phyloP scores from a whole-genome alignment of 2,888 invertebrate genomes.

The Iselma pallidipennis region DNA sequence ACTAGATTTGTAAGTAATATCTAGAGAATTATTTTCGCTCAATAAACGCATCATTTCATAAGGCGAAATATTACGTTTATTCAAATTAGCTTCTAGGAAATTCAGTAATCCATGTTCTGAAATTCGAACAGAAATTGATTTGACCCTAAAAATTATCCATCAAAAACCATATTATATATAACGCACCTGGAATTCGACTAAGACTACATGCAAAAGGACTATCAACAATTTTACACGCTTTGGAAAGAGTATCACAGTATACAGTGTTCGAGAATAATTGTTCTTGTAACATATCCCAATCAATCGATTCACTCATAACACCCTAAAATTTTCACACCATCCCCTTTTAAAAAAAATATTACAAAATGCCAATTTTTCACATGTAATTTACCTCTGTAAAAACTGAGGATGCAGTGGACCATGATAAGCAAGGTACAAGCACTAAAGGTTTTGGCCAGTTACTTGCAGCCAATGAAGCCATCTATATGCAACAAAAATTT shows the following conservation, averaged over 20 bases:
- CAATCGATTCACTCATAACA: conserved; percentile 92
- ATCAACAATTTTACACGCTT: conserved; percentile 82
- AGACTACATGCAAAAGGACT: conserved; percentile 56
- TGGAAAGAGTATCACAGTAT: conserved; percentile 82
- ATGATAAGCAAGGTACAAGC: conserved; percentile 93
- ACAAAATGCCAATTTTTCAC: conserved; percentile 6
- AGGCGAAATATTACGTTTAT: conserved; percentile 43
- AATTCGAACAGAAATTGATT: conserved; percentile 1
- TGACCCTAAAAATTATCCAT: not conserved
- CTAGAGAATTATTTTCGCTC: conserved; percentile 34
- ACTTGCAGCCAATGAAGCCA: conserved; percentile 96
- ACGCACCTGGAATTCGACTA: conserved; percentile 42
- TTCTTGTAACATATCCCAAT: conserved; percentile 88
- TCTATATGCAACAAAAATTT: conserved; percentile 62
- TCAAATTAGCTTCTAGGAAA: conserved; percentile 26
- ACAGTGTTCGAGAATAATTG: conserved; percentile 83
- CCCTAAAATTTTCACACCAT: conserved; percentile 64
- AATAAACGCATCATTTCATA: conserved; percentile 46
- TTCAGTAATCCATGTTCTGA: conserved; percentile 31
- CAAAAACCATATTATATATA: not conserved
- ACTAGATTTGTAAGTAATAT: conserved; percentile 37
- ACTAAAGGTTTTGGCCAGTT: conserved; percentile 95
- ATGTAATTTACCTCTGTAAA: conserved; percentile 76
- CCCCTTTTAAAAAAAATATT: conserved; percentile 11
- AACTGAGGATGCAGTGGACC: conserved; percentile 96